Conservation (phyloP, 2,797 vertebrate genomes). For the Leptoclinus maculatus region DNA sequence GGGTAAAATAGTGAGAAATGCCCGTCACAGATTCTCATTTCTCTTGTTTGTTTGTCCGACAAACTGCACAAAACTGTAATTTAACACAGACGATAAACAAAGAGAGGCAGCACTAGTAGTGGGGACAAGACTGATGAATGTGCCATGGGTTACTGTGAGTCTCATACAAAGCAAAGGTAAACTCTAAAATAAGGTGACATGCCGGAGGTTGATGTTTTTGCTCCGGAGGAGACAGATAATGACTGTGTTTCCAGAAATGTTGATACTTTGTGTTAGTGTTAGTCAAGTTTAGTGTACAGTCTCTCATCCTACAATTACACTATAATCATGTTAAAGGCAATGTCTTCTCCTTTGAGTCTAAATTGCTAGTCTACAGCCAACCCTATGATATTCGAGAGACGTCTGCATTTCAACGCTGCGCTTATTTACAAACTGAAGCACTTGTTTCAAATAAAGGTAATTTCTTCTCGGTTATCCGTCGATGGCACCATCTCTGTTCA, state of each 20-base stretch:
- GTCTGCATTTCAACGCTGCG: constrained; percentile 14
- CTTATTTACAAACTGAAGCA: constrained; percentile 28
- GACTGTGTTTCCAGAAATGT: constrained; percentile 30
- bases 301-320: constrained; percentile 47
- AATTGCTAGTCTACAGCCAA: constrained; percentile 48
- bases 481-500: not conserved
- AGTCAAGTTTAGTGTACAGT: constrained; percentile 10
- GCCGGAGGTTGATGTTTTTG: constrained; percentile 10
- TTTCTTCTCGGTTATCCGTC: constrained; percentile 9
- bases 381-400: constrained; percentile 20
- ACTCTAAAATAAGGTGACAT: not conserved
- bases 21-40: not conserved
- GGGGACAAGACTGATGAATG: not conserved
- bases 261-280: constrained; percentile 36
- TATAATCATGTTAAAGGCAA: constrained; percentile 53
- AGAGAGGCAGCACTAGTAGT: not conserved
- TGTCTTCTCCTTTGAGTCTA: constrained; percentile 31
- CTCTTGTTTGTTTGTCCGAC: not conserved
- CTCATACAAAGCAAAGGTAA: not conserved
- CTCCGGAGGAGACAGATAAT: constrained; percentile 41
- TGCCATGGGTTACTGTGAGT: not conserved
- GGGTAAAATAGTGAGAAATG: not conserved
- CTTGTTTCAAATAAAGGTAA: constrained; percentile 28
- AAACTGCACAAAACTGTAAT: not conserved
- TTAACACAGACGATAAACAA: not conserved